A percentile compares a stretch with the other conserved stretches of the same genome.
Evolutionary conservation across 2,113 vertebrate genomes (phyloP).

Genomic region (Lagenorhynchus albirostris): DNA sequence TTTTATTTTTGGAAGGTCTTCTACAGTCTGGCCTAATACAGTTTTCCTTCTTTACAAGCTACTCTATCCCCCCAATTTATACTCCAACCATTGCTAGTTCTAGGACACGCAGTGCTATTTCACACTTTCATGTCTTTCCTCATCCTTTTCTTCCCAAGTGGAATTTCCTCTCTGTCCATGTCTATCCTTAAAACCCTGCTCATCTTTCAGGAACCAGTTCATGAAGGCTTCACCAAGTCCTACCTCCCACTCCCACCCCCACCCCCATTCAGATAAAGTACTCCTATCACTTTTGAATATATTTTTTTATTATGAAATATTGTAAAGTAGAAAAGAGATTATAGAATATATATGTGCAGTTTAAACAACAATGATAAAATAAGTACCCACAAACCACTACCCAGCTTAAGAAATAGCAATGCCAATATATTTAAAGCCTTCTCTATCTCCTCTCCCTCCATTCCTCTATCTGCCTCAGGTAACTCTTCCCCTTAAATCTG

Average conservation of each 20-base stretch:
- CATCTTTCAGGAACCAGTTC: not conserved
- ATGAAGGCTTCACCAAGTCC: not conserved
- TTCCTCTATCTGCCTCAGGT: not conserved
- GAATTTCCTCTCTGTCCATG: not conserved
- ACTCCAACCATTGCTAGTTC: not conserved
- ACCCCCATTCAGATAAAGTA: not conserved
- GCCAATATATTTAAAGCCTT: not conserved
- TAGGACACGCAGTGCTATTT: fast-evolving
- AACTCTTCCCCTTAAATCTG: not conserved
- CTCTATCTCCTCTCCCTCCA: not conserved
- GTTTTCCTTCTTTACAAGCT: not conserved
- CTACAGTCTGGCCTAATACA: not conserved
- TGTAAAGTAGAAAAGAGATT: not conserved
- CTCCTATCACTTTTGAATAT: not conserved
- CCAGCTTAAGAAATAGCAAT: not conserved
- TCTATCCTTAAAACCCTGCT: not conserved
- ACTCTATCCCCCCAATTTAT: not conserved
- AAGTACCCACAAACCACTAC: not conserved
- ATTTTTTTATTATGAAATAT: not conserved
- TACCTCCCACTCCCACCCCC: not conserved
- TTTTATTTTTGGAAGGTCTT: not conserved
- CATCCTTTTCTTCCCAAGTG: not conserved
- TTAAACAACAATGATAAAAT: not conserved
- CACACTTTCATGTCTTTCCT: not conserved
- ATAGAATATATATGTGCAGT: not conserved